Evolutionary conservation across 2,888 invertebrate genomes (phyloP).

Genomic region (Cantharis rufa): DNA sequence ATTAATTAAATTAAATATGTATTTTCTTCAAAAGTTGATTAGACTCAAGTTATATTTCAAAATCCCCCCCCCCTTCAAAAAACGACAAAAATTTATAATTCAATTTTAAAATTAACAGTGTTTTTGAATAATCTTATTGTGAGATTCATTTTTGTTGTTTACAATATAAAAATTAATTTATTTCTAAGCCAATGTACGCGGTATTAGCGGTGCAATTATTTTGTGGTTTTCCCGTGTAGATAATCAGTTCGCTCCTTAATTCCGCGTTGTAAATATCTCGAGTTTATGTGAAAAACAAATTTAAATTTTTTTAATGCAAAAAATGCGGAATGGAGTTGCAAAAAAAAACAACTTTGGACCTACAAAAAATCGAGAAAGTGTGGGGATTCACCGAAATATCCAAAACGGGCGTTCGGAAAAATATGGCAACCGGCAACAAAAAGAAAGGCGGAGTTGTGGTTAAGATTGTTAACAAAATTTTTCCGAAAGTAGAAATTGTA

Average conservation of each 20-base stretch:
- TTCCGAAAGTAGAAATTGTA: neutral
- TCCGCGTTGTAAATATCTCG: neutral
- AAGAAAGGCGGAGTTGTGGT: neutral
- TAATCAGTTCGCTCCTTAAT: neutral
- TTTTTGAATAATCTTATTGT: too few species aligned
- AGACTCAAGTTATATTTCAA: too few species aligned
- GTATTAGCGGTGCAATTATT: neutral
- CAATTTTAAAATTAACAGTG: too few species aligned
- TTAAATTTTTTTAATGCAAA: neutral
- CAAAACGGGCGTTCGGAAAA: neutral
- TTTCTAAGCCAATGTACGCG: neutral
- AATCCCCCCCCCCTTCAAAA: too few species aligned
- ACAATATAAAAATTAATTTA: too few species aligned
- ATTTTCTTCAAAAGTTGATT: too few species aligned
- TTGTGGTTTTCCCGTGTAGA: neutral
- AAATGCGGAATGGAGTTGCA: neutral
- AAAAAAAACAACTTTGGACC: neutral
- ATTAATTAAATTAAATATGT: too few species aligned
- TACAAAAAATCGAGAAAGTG: conserved; percentile 2
- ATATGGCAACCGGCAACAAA: neutral
- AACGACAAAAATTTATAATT: too few species aligned
- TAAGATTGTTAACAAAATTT: conserved; percentile 1
- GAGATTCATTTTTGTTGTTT: too few species aligned
- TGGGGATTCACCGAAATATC: conserved; percentile 3
- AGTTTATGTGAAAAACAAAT: neutral